These are phyloP conservation scores for Belgica antarctica DNA, from an alignment of 2,888 invertebrate species.

Conservation along the genomic window DNA sequence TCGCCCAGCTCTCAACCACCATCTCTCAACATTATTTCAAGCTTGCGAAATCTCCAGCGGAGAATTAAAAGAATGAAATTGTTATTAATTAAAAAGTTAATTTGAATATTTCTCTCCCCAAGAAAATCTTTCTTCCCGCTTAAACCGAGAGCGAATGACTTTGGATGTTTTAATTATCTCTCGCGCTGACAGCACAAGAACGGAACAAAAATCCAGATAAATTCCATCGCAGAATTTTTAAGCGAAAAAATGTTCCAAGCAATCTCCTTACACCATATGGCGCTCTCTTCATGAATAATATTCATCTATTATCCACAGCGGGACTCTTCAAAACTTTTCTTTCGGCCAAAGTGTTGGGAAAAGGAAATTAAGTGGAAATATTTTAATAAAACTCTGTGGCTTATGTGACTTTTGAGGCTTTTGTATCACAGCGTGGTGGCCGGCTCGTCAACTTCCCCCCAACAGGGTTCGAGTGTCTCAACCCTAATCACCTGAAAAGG, in stretches of 20 bases:
- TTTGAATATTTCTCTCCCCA: not conserved
- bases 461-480: not conserved
- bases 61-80: conserved; percentile 10
- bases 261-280: not conserved
- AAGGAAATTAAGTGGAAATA: conserved; percentile 30
- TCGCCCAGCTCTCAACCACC: too few species aligned
- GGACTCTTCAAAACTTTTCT: conserved; percentile 17
- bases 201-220: not conserved
- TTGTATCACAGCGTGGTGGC: not conserved
- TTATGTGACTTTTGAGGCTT: conserved; percentile 16
- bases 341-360: not conserved
- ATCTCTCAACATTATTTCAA: conserved; percentile 1
- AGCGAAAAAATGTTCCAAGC: not conserved
- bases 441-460: not conserved
- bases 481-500: conserved; percentile 16
- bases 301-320: conserved; percentile 29
- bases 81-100: conserved; percentile 28
- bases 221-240: conserved; percentile 7
- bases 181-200: not conserved
- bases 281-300: conserved; percentile 24
- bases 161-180: conserved; percentile 5
- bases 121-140: not conserved
- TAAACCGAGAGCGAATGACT: conserved; percentile 1
- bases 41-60: not conserved
- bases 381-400: conserved; percentile 8